These are phyloP conservation scores for Nymphalis io DNA, from an alignment of 1,140 invertebrate species.

Conservation along the genomic window DNA sequence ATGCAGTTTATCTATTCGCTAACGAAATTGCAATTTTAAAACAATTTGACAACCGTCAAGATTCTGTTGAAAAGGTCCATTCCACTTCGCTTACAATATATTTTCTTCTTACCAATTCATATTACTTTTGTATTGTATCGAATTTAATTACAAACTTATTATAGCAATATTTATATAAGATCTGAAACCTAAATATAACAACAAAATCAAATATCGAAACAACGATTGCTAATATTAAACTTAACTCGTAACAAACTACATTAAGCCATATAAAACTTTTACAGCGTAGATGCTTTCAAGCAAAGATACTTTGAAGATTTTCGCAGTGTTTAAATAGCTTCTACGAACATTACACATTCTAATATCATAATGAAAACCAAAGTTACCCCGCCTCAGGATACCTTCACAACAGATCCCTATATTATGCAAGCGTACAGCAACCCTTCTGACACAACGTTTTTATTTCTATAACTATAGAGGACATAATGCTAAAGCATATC, in stretches of 20 bases:
- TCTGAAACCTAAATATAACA: constrained; percentile 18
- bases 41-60: too few relatives aligned
- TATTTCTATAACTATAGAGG: constrained; percentile 1
- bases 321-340: constrained; percentile 37
- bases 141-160: not conserved
- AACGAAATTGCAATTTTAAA: too few relatives aligned
- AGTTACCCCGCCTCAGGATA: constrained; percentile 32
- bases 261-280: constrained; percentile 25
- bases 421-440: not conserved
- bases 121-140: not conserved
- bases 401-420: constrained; percentile 11
- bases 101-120: not conserved
- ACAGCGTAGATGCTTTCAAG: constrained; percentile 25
- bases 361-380: constrained; percentile 46
- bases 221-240: constrained; percentile 32
- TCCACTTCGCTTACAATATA: too few relatives aligned
- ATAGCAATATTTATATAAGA: not conserved
- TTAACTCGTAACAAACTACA: constrained; percentile 24
- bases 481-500: not conserved
- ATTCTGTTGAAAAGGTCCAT: too few relatives aligned
- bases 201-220: constrained; percentile 24
- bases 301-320: constrained; percentile 38
- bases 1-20: too few relatives aligned
- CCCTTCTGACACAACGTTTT: not conserved
- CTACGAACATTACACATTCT: constrained; percentile 39